Evolutionary conservation across 2,888 invertebrate genomes (phyloP).

Genomic region (Cremastinae sp.): DNA sequence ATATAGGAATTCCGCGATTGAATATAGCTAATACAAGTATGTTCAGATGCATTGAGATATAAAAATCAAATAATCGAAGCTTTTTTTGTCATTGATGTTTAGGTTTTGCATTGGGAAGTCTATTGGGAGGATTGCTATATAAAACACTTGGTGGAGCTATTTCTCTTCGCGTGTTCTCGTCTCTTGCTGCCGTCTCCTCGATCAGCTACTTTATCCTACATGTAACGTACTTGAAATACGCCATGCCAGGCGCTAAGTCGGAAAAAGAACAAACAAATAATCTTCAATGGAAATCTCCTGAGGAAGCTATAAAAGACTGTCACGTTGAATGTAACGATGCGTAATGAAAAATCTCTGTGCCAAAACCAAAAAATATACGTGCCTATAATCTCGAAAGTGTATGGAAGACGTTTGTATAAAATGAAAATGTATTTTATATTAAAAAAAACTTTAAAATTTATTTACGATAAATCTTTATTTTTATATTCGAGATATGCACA

Average conservation of each 20-base stretch:
- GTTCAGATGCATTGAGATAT: too few species aligned
- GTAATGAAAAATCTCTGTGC: constrained; percentile 5
- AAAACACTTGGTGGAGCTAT: constrained; percentile 83
- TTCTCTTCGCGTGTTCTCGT: constrained; percentile 82
- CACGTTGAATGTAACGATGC: constrained; percentile 55
- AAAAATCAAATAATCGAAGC: too few species aligned
- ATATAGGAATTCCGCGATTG: too few species aligned
- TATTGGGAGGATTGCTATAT: constrained; percentile 87
- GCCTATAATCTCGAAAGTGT: too few species aligned
- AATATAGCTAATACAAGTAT: too few species aligned
- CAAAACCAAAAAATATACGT: not conserved
- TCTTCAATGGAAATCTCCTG: constrained; percentile 72
- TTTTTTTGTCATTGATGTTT: constrained; percentile 51
- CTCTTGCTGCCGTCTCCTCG: constrained; percentile 79
- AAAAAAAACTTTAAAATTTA: too few species aligned
- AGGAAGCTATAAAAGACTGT: constrained; percentile 69
- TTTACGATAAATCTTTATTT: too few species aligned
- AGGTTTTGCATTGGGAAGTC: constrained; percentile 89
- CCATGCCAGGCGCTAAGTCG: constrained; percentile 68
- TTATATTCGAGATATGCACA: too few species aligned
- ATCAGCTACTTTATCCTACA: constrained; percentile 80
- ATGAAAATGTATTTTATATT: too few species aligned
- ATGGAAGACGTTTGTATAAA: too few species aligned
- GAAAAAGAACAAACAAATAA: constrained; percentile 16
- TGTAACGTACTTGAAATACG: constrained; percentile 74